Evolutionary conservation across 2,797 vertebrate species (phyloP), one percentile per base, ranked within the genome.

Genomic region (Tapirus indicus): DNA sequence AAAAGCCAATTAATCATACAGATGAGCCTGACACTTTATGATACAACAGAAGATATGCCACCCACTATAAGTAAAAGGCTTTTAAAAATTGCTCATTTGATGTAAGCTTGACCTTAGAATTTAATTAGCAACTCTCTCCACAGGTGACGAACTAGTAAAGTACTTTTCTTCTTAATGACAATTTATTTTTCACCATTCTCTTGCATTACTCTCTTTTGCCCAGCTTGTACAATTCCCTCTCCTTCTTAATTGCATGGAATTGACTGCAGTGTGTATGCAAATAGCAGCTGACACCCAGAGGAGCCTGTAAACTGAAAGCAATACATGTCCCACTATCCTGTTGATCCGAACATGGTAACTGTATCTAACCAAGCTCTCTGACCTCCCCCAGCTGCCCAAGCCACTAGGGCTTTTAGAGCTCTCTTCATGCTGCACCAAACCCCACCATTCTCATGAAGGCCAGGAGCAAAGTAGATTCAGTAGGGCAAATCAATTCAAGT

Each of bases 1-100:
- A 99, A 98, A 98, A 98, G 97, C 92, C 98, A 99, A 99, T 99
- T 99, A 99, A 98, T 99, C 98, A 98, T 47, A 96, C 74, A 98
- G 98, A 99, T 97, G 98, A 98, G 97, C 95, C 93, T 85, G 94
- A 98, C 94, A 98, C 95, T 95, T 97, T 21, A 58, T 97, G 98
- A 98, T 98, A 98, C 97, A 98, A 98, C 58, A 94, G 95, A 94
- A 97, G 97, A 98, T 97, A 98, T 68, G 88, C 95, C 97, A 97
- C 93, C 88, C 5, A 95, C 25, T 64, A 35, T 3, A 97, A 96
- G 92, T 93, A 88, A 96, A 96, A 96, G 82, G 96, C 44, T 98
- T 97, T 97, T 95, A 97, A 98, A 98, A 98, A 93, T 60, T 88
- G 98, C 80, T 97, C 96, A 97, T 97, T 98, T 98, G 98, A 98